Base-by-base conservation (phyloP, 2,888 invertebrate genomes). In the Lasius fuliginosus region DNA sequence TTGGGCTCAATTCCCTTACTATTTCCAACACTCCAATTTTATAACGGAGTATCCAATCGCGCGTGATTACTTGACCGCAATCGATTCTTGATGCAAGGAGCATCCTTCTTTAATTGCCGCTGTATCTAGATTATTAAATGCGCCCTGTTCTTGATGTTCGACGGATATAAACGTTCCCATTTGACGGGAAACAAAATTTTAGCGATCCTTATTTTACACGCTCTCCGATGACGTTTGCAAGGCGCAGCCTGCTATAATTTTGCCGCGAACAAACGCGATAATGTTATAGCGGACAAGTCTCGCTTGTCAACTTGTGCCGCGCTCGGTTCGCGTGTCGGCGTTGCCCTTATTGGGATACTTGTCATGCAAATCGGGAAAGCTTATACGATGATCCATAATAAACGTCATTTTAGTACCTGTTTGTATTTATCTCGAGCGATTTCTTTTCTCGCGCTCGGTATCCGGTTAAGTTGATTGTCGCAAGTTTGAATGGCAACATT, bases 261-360 rank as follows among this genome's bases (percentile, higher is more conserved):
- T 27, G 68, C 27, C 68, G 68, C 53, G 53, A 68, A 77, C 68
- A 77, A 68, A 68, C 40, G 68, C 40, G 76, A 68, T 77, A 77
- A 77, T 77, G 53, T 77, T 40, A 56, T 56, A 77, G 53, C 68
- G 30, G 9, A 56, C 76, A 68, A 40, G 76, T 67, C 76, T 33
- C 27, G 68, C 76, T 56, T 56, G 76, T 77, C 76, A 68, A 27
- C 68, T 56, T 23, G 23, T 76, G 27, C 53, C 67, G 67, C 67
- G 65, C 67, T 76, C 27, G 49, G 65, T 65, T 23, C 53, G 36
- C 67, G n/a, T 18, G 62, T 18, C 27, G 68, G 8, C 0, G 53
- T 18, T 67, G 53, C 53, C 67, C 8, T 68, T 77, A 68, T 68
- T 77, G 76, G 68, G n/a, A 56, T 56, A 68, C 53, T 33, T 56